These are phyloP conservation scores for Petrolisthes manimaculis DNA, from an alignment of 2,888 invertebrate genomes.

Conservation along the genomic window DNA sequence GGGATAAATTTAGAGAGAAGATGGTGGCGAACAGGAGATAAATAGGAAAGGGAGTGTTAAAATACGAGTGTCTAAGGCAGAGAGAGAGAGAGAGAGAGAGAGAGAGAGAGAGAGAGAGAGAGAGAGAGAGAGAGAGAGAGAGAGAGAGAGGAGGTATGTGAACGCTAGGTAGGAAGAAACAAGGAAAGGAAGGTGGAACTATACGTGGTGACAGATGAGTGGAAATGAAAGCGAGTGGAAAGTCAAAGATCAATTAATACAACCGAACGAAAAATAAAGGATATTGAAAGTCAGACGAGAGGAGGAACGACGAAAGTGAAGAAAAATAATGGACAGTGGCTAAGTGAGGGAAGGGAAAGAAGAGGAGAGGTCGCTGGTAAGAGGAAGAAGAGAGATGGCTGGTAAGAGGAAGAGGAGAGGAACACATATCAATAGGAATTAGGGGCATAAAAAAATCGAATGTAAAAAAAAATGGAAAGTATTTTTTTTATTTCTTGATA, in stretches of 20 bases:
- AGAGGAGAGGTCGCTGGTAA: neutral
- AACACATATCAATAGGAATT: neutral
- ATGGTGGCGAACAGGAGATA: neutral
- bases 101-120: neutral
- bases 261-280: no score
- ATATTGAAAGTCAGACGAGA: no score
- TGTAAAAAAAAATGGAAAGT: no score
- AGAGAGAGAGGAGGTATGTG: neutral
- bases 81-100: neutral
- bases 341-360: neutral
- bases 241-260: no score
- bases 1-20: neutral
- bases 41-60: neutral
- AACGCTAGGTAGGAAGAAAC: neutral
- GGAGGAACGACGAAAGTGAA: no score
- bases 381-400: neutral
- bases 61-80: neutral
- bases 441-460: no score
- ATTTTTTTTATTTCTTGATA: no score
- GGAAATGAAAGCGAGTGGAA: no score
- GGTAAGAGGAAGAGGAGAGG: neutral
- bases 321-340: neutral
- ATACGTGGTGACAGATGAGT: no score
- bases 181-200: neutral
- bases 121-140: neutral